Base-by-base conservation (phyloP, 2,797 vertebrate species). In the Pantherophis vulpinus region DNA sequence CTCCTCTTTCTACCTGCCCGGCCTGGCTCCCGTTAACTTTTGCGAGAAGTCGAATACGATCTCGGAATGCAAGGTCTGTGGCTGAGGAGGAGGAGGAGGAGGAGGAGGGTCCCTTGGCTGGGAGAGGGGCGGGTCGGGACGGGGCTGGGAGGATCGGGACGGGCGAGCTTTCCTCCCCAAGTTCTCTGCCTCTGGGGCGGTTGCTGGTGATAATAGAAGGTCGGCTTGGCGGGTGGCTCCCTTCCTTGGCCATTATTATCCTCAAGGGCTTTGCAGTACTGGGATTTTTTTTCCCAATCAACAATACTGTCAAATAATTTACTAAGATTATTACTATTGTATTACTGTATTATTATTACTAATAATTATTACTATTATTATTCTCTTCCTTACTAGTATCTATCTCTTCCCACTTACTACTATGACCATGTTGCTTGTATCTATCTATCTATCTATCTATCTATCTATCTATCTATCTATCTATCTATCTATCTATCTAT, bases 21-120 rank as follows among this genome's bases (percentile, higher is more conserved):
- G 98, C 94, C 97, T 99, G 96, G 98, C 98, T 1, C 98, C 99
- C 5, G 99, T 99, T 95, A 99, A 98, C 97, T 99, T 99, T 95
- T 99, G 99, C 87, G 98, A 98, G 61, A 93, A 96, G 0, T 97
- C 97, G 79, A 96, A 94, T 92, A 97, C 93, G 60, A 88, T 91
- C 12, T 37, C n/a, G 12, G 98, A 98, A 37, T 98, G 98, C 95
- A 98, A 98, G 98, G 98, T 98, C 95, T 93, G 97, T 66, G 37
- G 58, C 70, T 4, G 58, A 9, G 55, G 37, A 11, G 47, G 47
- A 47, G 47, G 47, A 47, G 14, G 32, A 37, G 32, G 32, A 37
- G 32, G 20, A 4, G 61, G 16, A 4, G 61, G 37, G 59, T 29
- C 83, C 42, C 42, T 90, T 58, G 63, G 70, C 10, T 74, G 29